Base-by-base conservation (phyloP, 1,140 invertebrate species). In the Drosophila malerkotliana region DNA sequence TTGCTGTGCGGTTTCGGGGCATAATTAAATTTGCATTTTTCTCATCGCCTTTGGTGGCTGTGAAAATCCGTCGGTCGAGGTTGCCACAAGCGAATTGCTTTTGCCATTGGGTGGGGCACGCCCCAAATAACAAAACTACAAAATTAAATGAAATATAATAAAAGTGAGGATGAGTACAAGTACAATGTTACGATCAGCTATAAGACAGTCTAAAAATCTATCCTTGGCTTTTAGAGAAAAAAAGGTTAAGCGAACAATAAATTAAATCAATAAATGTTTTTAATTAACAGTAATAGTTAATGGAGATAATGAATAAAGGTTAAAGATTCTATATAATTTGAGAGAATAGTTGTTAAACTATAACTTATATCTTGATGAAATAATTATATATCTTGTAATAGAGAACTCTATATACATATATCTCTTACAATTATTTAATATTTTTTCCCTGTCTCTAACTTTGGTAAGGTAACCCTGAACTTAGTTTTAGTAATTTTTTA, bases 11-110 rank as follows among this genome's bases (percentile, higher is more conserved):
- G 9, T 30, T 18, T 39, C 45, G 52, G 32, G 37, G 34, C 78
- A 80, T 72, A 80, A 79, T 83, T 78, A 78, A 83, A 83, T 72
- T 75, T 83, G 79, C 79, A 82, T 77, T 77, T 76, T 77, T 77
- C 48, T 55, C 68, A 72, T 73, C 51, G 68, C 59, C 63, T 45
- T 21, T 61, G 73, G 39, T n/a, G 39, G n/a, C 56, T 71, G 77
- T 61, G 72, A 75, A 76, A 76, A 80, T 58, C 44, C 54, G 44
- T 69, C 51, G 62, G 62, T 77, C 69, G 48, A 78, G 67, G 76
- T 66, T 61, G 56, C 68, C 52, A 54, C 58, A 55, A 57, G 52
- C 53, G 28, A n/a, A 9, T 44, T 18, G 15, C 14, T n/a, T 14
- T 44, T 14, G n/a, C 15, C 3, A 14, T 44, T 32, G 26, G 18